Base-by-base conservation (phyloP, 2,888 invertebrate genomes). In the Melinaea marsaeus region DNA sequence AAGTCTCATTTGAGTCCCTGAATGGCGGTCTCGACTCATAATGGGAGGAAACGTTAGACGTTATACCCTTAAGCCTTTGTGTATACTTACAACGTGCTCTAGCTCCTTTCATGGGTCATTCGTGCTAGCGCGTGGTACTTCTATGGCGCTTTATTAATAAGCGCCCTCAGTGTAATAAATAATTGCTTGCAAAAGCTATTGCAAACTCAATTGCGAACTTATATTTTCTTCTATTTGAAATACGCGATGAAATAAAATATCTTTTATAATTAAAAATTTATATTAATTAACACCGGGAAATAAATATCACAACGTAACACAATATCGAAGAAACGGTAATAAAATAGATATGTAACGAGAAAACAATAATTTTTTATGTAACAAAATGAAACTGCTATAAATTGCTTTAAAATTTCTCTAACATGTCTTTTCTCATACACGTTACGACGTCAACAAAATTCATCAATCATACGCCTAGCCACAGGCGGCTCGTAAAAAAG, bases 1-100 rank as follows among this genome's bases (percentile, higher is more conserved):
- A 87, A 83, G 82, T 80, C 82, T 84, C 85, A 84, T 87, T 86
- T 83, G 81, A 81, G 83, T 82, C 77, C 68, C 73, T 81, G 82
- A 86, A 86, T 85, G 83, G 85, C 83, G 81, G 81, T 80, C 80
- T 83, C 78, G 78, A 75, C 77, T 79, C 77, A 80, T 88, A 86
- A 86, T 85, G 80, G 81, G 72, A 79, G 79, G 79, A 81, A 85
- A 81, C 80, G 81, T 84, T 85, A 81, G 84, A 84, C 77, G 83
- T 79, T 79, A 75, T 78, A 75, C 78, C 77, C 79, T 74, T 81
- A 80, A 84, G 82, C 84, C 80, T 84, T 86, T 84, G 84, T 86
- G 78, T 83, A 79, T 77, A 77, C 77, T 79, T 79, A 79, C 75
- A 74, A 77, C 76, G 71, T 75, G 75, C 78, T 75, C 76, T 79